A percentile compares a stretch with the other conserved stretches of the same genome.
Evolutionary conservation across 2,888 invertebrate genomes (phyloP).

Genomic region (Troglohyphantes excavatus): DNA sequence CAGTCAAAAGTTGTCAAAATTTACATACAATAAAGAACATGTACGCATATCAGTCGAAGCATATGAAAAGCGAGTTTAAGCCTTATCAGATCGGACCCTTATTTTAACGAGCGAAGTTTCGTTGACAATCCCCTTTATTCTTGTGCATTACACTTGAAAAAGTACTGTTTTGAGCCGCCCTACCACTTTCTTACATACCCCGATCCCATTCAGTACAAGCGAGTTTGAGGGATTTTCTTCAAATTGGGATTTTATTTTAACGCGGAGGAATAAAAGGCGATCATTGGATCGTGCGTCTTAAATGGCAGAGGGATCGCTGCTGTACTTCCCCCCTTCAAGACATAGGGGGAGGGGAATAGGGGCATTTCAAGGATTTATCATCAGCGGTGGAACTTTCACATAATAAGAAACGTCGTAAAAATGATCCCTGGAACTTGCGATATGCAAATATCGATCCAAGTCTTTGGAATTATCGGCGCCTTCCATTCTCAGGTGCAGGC

Average conservation of each 20-base stretch:
- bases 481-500: constrained; percentile 72
- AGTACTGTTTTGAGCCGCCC: neutral
- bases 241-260: constrained; percentile 50
- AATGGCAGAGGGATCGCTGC: constrained; percentile 18
- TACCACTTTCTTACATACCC: neutral
- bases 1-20: too few species aligned
- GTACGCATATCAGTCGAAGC: too few species aligned
- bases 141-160: neutral
- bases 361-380: constrained; percentile 68
- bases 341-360: neutral
- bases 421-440: constrained; percentile 65
- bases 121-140: neutral
- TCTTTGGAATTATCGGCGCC: constrained; percentile 68
- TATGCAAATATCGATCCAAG: constrained; percentile 73
- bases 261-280: constrained; percentile 12
- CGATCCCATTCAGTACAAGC: neutral
- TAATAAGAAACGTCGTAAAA: constrained; percentile 71
- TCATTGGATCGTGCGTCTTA: constrained; percentile 41
- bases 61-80: too few species aligned
- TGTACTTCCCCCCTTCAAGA: neutral
- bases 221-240: neutral
- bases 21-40: too few species aligned
- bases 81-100: neutral
- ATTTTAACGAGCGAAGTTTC: neutral
- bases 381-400: constrained; percentile 53